These are phyloP conservation scores for Bothrops jararaca DNA, from an alignment of 2,113 vertebrate species.

Conservation along the genomic window DNA sequence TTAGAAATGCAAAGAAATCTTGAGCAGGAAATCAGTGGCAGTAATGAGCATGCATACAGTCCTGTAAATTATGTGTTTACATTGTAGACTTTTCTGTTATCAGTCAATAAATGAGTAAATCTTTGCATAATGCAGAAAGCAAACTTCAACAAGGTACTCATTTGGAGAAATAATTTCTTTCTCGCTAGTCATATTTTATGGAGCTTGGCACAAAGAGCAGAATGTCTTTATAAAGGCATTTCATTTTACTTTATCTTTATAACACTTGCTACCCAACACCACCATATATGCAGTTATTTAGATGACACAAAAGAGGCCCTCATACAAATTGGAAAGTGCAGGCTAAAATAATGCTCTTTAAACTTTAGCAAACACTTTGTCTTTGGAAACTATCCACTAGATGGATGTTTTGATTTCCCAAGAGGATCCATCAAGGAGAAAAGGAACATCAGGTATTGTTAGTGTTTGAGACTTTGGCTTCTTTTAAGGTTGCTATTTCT, in stretches of 20 bases:
- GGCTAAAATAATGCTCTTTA: constrained; percentile 48
- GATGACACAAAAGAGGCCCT: constrained; percentile 34
- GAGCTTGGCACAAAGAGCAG: neutral
- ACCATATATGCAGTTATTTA: constrained; percentile 43
- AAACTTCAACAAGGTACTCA: neutral
- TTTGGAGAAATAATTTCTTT: neutral
- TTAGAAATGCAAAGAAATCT: neutral
- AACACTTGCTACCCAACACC: constrained; percentile 26
- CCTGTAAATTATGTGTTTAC: neutral
- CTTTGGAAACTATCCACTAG: constrained; percentile 45
- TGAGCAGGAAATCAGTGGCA: neutral
- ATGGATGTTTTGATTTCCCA: constrained; percentile 43
- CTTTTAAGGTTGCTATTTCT: constrained; percentile 29
- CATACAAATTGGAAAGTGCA: constrained; percentile 26
- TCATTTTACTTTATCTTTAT: neutral
- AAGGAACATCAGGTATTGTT: constrained; percentile 33
- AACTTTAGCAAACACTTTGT: constrained; percentile 36
- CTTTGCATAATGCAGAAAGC: neutral
- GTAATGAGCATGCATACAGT: neutral
- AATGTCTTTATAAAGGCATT: constrained; percentile 53
- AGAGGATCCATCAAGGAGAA: neutral
- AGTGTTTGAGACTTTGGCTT: constrained; percentile 16
- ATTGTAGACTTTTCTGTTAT: neutral
- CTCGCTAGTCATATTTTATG: neutral
- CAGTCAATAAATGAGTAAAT: neutral